Conservation (phyloP, 2,113 vertebrate genomes). For the Clarias gariepinus region DNA sequence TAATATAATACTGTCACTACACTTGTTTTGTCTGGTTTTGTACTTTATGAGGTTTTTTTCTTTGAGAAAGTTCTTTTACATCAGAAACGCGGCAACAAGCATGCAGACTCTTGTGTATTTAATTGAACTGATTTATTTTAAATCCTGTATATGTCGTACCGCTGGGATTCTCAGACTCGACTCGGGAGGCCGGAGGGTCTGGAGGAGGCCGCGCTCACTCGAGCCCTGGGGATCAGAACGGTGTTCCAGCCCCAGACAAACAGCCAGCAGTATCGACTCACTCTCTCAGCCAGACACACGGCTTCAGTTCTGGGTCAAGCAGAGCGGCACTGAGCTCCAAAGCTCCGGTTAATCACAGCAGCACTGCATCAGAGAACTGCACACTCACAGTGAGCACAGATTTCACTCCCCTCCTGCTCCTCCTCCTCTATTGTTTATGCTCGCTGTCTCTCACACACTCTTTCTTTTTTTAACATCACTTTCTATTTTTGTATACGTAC, state of each 20-base stretch:
- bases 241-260: slow-evolving; percentile 67
- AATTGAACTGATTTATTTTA: too few species aligned
- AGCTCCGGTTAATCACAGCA: slow-evolving; percentile 61
- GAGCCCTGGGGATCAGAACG: slow-evolving; percentile 65
- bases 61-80: background rate
- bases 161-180: slow-evolving; percentile 60
- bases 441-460: background rate
- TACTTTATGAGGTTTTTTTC: background rate
- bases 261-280: slow-evolving; percentile 65
- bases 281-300: slow-evolving; percentile 67
- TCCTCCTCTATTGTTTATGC: background rate
- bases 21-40: too few species aligned
- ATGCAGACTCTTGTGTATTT: background rate
- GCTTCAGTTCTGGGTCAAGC: slow-evolving; percentile 72
- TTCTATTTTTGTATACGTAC: background rate
- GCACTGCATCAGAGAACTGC: slow-evolving; percentile 62
- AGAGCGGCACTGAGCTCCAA: slow-evolving; percentile 68
- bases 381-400: slow-evolving; percentile 68
- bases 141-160: background rate
- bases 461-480: background rate
- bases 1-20: background rate
- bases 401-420: background rate
- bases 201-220: slow-evolving; percentile 69
- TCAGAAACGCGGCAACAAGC: background rate
- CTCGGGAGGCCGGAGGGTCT: slow-evolving; percentile 71